A percentile compares a stretch with the other conserved stretches of the same genome.
phyloP scores from a whole-genome alignment of 2,888 invertebrate genomes.

The Rosalia funebris region DNA sequence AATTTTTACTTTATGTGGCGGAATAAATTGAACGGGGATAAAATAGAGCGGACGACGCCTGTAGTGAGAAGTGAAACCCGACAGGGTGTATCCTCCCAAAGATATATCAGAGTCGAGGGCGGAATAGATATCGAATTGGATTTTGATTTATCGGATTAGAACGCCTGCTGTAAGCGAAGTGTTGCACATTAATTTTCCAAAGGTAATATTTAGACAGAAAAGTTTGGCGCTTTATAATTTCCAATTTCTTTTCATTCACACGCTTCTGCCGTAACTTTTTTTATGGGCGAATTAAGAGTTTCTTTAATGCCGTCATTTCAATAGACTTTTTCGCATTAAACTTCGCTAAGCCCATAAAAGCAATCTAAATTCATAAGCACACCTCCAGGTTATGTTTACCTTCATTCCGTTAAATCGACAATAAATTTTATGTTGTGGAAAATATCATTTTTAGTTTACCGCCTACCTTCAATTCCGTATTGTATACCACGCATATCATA shows the following conservation, averaged over 20 bases:
- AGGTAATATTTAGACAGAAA: slow-evolving; percentile 30
- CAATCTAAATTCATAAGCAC: slow-evolving; percentile 63
- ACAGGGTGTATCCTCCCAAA: slow-evolving; percentile 45
- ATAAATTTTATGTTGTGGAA: slow-evolving; percentile 38
- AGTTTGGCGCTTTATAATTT: slow-evolving; percentile 54
- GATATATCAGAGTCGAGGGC: slow-evolving; percentile 33
- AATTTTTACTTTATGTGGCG: slow-evolving; percentile 57
- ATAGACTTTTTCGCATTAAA: slow-evolving; percentile 43
- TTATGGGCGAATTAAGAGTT: slow-evolving; percentile 60
- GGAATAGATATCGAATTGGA: slow-evolving; percentile 38
- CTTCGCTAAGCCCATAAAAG: slow-evolving; percentile 36
- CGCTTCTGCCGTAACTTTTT: slow-evolving; percentile 60
- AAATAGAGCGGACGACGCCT: slow-evolving; percentile 40
- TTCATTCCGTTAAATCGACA: slow-evolving; percentile 38
- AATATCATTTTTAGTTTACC: slow-evolving; percentile 32
- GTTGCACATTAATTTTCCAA: slow-evolving; percentile 19
- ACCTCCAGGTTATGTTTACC: slow-evolving; percentile 54
- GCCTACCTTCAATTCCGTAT: too few species aligned
- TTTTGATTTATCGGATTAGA: slow-evolving; percentile 46
- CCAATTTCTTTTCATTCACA: slow-evolving; percentile 63
- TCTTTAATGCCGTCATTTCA: slow-evolving; percentile 53
- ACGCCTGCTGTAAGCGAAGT: slow-evolving; percentile 13
- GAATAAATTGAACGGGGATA: slow-evolving; percentile 53
- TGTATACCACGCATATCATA: too few species aligned
- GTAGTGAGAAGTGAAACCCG: slow-evolving; percentile 49